Percentiles rank a stretch among this genome's conserved stretches.
Conservation (phyloP, 2,888 invertebrate genomes). For the Drosophila paranaensis region DNA sequence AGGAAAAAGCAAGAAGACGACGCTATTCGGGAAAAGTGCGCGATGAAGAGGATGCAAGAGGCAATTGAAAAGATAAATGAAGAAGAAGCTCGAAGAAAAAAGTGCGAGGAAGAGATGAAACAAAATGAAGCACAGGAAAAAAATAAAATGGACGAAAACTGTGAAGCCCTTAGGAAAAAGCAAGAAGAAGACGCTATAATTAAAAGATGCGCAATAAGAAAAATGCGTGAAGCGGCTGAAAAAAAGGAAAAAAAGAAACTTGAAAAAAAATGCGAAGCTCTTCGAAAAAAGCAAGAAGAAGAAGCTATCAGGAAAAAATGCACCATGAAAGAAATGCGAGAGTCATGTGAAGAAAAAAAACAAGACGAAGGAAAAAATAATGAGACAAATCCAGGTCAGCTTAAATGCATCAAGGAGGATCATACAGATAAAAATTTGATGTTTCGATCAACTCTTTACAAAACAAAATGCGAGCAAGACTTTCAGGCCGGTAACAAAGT, state of each 20-base stretch:
- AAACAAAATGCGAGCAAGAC: conserved; percentile 16
- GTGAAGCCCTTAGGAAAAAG: background rate
- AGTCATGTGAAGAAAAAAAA: background rate
- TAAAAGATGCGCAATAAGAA: background rate
- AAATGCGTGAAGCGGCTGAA: background rate
- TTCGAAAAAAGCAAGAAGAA: background rate
- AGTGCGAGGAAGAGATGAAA: background rate
- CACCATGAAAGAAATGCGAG: background rate
- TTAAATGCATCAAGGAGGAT: background rate
- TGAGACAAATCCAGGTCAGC: background rate
- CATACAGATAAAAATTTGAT: background rate
- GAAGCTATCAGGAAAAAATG: background rate
- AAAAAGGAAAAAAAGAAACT: background rate
- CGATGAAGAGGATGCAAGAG: background rate
- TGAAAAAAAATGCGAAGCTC: background rate
- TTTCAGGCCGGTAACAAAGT: conserved; percentile 7
- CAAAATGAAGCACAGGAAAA: no score
- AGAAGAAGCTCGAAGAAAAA: background rate
- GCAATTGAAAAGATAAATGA: background rate
- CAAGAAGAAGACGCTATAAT: background rate
- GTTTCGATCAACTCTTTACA: conserved; percentile 29
- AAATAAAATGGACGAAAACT: background rate
- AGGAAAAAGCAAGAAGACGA: background rate
- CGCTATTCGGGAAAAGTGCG: background rate
- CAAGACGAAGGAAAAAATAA: background rate